Evolutionary conservation across 1,140 invertebrate species (phyloP), one percentile per base, ranked within the genome.

Genomic region (Caenorhabditis elegans): DNA sequence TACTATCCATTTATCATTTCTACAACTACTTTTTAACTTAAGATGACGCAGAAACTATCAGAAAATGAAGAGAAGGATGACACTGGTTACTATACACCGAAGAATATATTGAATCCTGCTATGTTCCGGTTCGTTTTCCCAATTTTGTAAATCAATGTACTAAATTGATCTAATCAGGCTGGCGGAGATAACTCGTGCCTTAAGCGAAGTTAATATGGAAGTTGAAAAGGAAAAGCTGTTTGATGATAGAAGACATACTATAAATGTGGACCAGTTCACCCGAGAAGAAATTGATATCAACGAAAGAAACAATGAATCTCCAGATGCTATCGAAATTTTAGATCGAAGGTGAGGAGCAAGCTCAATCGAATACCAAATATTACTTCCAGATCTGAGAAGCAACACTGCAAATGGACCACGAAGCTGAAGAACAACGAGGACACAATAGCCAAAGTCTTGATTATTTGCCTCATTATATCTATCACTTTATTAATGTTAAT

Each of bases 81-180:
- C 34, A 43, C 34, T 8, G 60, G 60, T 4, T 70, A 70, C n/a
- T 70, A 70, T 13, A 70, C 60, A 10, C 60, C 60, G 3, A 70
- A 70, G n/a, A 70, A 70, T 70, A 70, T 70, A 10, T 13, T 70
- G 60, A 70, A 70, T 70, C 60, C 60, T 3, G 60, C 60, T 10
- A 70, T 70, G 60, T 70, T 70, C 22, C 15, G 60, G 60, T 70
- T 22, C 2, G 60, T 70, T 22, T n/a, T n/a, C n/a, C 6, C 0
- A 43, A 22, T 43, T 15, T 39, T 17, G 26, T 13, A 6, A 15
- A 3, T 60, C 17, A 15, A 8, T 43, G 39, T 43, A 8, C 39
- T 43, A 15, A 43, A 43, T 36, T 6, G n/a, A 70, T 31, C 24
- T 17, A 34, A 22, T 22, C 13, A 70, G 60, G 8, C n/a, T 70